Evolutionary conservation across 37 sponge, comb jelly and placozoan species (phyloP).

Genomic region (Tethya wilhelma): DNA sequence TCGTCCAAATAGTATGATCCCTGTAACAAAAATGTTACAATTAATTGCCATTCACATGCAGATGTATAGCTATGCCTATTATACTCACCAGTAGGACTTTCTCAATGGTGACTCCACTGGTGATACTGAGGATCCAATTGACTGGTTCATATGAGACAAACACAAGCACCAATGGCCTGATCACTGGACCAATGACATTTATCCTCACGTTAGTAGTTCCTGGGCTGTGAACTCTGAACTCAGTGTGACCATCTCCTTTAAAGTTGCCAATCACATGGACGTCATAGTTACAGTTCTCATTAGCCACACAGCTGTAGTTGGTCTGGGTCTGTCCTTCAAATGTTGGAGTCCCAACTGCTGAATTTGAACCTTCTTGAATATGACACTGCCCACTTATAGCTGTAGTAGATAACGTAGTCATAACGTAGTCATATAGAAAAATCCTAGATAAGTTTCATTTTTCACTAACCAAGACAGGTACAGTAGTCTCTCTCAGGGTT

Average conservation of each 20-base stretch:
- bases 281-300: constrained; percentile 16
- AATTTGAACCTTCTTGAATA: background rate
- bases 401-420: background rate
- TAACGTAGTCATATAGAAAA: background rate
- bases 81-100: constrained; percentile 5
- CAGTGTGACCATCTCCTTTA: background rate
- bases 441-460: background rate
- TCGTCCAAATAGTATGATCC: background rate
- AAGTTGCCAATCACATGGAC: constrained; percentile 9
- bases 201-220: background rate
- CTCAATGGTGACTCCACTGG: constrained; percentile 10
- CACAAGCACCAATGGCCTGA: background rate
- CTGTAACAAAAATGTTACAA: too few relatives aligned
- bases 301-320: constrained; percentile 11
- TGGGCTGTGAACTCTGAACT: background rate
- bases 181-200: background rate
- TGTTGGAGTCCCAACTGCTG: background rate
- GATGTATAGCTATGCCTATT: background rate
- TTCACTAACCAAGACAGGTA: background rate
- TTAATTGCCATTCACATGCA: background rate
- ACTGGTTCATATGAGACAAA: constrained; percentile 16
- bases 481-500: background rate
- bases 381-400: constrained; percentile 6
- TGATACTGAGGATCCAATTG: constrained; percentile 1
- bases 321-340: background rate